Base-by-base conservation (phyloP, 2,113 vertebrate species). In the Pterocles burchelli region DNA sequence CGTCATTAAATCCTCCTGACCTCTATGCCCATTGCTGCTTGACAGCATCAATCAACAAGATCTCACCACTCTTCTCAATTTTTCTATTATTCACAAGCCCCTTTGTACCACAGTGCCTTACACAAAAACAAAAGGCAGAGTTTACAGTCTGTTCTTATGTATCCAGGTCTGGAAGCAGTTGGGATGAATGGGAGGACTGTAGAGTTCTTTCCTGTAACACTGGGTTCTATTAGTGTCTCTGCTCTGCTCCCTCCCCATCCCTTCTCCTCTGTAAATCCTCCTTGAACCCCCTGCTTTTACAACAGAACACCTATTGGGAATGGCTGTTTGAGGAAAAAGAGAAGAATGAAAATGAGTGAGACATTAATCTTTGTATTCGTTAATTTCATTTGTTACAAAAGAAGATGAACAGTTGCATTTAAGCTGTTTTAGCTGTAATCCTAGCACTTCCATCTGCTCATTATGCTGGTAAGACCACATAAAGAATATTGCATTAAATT, bases 341-440 rank as follows among this genome's bases (percentile, higher is more conserved):
- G 59, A 55, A 84, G 67, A 89, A 90, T 70, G 26, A 83, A 92
- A 90, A 58, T 68, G 15, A 67, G 17, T 63, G 28, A 74, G 65
- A 93, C 71, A 36, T 77, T 84, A 78, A 75, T 90, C 52, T 82
- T 81, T 61, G 48, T n/a, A 48, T 71, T 78, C n/a, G 57, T 87
- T 92, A 78, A 57, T 84, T 89, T 90, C 75, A 34, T 68, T 89
- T 89, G 36, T 74, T 67, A 54, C 29, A 75, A 54, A 88, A 90
- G 76, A 94, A 88, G 61, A 92, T 3, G 25, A 87, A 68, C 16
- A 45, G 48, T 46, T 87, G 65, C 68, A 72, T 68, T 95, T 95
- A 97, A 85, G 13, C 33, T 87, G 45, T 1, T 84, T 95, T 71
- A 95, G 73, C 48, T 75, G 52, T 89, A 93, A 94, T 82, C 70